Conservation (phyloP, 2,797 vertebrate species). For the Allobates femoralis region DNA sequence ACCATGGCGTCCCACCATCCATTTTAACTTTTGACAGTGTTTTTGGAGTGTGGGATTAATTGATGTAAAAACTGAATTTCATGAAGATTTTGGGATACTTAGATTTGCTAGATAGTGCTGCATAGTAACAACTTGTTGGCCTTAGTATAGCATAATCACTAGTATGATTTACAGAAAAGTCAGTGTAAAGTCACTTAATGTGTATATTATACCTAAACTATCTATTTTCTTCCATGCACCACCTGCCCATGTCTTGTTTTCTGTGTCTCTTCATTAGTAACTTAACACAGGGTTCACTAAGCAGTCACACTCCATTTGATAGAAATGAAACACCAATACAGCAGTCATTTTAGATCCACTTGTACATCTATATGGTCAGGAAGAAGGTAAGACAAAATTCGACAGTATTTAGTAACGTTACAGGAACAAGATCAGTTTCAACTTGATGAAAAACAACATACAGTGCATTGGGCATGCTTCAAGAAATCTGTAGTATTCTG, state of each 20-base stretch:
- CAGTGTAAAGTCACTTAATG: neutral
- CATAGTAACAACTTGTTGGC: neutral
- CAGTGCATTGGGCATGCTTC: neutral
- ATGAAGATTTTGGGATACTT: neutral
- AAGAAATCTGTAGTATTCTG: neutral
- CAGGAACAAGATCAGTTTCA: conserved; percentile 27
- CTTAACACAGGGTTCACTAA: conserved; percentile 50
- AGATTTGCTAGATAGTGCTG: neutral
- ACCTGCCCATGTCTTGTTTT: conserved; percentile 27
- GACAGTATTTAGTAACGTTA: conserved; percentile 44
- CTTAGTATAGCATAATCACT: neutral
- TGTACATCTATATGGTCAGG: conserved; percentile 26
- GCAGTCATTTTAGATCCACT: conserved; percentile 16
- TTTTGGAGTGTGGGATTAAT: neutral
- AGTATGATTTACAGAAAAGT: neutral
- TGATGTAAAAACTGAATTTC: neutral
- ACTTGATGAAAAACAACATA: conserved; percentile 9
- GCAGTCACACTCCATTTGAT: conserved; percentile 35
- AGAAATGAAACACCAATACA: conserved; percentile 26
- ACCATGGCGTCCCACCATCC: too few relatives aligned
- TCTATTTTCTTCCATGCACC: neutral
- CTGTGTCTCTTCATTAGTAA: conserved; percentile 38
- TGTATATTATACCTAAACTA: neutral
- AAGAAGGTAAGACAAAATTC: conserved; percentile 29
- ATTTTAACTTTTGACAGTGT: neutral